Conservation (phyloP, 2,888 invertebrate genomes). For the Acrobasis suavella region DNA sequence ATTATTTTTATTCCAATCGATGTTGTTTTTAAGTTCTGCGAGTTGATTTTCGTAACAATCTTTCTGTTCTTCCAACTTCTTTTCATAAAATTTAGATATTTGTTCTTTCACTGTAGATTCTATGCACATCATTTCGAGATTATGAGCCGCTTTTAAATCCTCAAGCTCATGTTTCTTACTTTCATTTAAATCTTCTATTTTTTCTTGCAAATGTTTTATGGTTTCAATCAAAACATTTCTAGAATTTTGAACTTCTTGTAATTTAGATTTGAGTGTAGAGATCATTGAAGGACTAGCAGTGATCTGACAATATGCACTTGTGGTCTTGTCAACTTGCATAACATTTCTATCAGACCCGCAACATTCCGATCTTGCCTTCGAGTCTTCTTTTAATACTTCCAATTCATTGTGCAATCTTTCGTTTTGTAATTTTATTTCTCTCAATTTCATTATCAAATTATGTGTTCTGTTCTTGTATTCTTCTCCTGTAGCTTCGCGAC, state of each 20-base stretch:
- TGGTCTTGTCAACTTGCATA: conserved; percentile 49
- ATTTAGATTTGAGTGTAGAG: conserved; percentile 51
- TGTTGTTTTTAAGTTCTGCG: conserved; percentile 43
- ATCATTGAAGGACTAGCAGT: conserved; percentile 49
- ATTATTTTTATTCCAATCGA: conserved; percentile 42
- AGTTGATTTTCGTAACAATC: conserved; percentile 49
- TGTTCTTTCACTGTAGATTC: conserved; percentile 54
- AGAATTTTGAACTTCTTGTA: conserved; percentile 57
- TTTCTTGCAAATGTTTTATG: conserved; percentile 51
- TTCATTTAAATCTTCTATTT: conserved; percentile 52
- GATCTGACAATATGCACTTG: conserved; percentile 40
- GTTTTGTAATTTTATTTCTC: conserved; percentile 71
- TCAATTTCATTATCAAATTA: conserved; percentile 61
- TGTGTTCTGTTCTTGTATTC: conserved; percentile 56
- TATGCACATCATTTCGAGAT: conserved; percentile 54
- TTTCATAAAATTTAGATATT: conserved; percentile 48
- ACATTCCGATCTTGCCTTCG: conserved; percentile 33
- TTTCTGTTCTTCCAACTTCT: conserved; percentile 54
- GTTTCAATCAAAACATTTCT: conserved; percentile 53
- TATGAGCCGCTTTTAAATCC: conserved; percentile 56
- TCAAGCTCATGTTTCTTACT: conserved; percentile 60
- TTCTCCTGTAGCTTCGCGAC: conserved; percentile 33
- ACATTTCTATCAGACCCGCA: conserved; percentile 35
- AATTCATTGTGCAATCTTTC: conserved; percentile 57
- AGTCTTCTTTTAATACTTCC: conserved; percentile 49